Evolutionary conservation across 2,888 invertebrate species (phyloP).

Genomic region (Penaeus monodon): DNA sequence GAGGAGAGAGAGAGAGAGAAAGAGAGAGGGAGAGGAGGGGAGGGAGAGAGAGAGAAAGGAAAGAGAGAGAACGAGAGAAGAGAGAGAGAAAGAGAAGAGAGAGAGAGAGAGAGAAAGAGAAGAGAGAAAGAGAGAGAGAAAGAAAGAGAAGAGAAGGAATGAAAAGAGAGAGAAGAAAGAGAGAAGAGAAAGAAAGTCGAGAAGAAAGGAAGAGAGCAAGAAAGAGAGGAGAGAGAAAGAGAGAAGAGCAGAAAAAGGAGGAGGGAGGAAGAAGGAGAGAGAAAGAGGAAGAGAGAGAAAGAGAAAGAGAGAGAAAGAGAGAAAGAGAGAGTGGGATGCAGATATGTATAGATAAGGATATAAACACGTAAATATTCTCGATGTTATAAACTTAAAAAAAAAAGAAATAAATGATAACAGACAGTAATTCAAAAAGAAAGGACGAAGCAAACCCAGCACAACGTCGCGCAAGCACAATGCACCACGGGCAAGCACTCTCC

Average conservation of each 20-base stretch:
- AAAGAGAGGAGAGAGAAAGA: not conserved
- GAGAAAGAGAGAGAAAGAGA: not conserved
- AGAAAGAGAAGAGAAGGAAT: not conserved
- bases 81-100: not conserved
- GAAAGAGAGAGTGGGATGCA: not conserved
- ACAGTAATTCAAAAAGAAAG: too few relatives aligned
- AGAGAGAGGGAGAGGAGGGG: not conserved
- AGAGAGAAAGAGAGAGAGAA: not conserved
- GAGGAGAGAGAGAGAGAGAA: too few relatives aligned
- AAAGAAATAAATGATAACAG: too few relatives aligned
- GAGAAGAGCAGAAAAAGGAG: not conserved
- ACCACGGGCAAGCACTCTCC: too few relatives aligned
- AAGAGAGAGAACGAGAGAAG: not conserved
- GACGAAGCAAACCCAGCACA: too few relatives aligned
- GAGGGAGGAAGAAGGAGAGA: not conserved
- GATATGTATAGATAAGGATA: too few relatives aligned
- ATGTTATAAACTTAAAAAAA: too few relatives aligned
- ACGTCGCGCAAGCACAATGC: too few relatives aligned
- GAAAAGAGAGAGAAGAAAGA: not conserved
- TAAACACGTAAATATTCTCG: too few relatives aligned
- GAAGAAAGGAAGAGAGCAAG: not conserved
- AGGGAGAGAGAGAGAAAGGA: too few relatives aligned
- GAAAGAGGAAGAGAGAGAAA: not conserved
- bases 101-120: conserved; percentile 5
- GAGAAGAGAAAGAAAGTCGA: too few relatives aligned